Percentiles rank a stretch among this genome's conserved stretches.
Conservation (phyloP, 1,140 invertebrate genomes). For the Drosophila teissieri region DNA sequence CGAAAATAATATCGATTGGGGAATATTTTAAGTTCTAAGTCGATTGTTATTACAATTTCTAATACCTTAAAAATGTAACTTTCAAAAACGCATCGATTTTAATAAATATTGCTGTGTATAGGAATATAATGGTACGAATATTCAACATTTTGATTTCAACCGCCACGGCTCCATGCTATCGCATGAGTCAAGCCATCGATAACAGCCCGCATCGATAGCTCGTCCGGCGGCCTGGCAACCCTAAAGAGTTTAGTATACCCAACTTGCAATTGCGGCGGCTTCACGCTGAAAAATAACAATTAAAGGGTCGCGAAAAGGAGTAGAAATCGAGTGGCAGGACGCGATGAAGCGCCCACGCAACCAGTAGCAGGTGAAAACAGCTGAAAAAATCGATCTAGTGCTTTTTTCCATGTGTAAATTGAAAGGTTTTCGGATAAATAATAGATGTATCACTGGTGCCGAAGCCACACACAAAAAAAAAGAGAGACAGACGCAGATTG, state of each 20-base stretch:
- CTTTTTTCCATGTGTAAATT: not conserved
- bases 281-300: constrained; percentile 13
- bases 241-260: constrained; percentile 7
- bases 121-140: not conserved
- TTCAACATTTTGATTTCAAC: not conserved
- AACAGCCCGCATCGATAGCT: not conserved
- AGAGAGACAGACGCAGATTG: constrained; percentile 27
- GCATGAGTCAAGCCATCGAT: not conserved
- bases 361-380: constrained; percentile 1
- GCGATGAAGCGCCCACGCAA: not conserved
- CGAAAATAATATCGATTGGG: not conserved
- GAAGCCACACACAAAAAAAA: constrained; percentile 36
- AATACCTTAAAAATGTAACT: no score
- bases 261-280: constrained; percentile 6
- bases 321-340: not conserved
- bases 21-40: no score
- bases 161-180: not conserved
- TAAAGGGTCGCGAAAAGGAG: constrained; percentile 3
- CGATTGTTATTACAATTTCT: no score
- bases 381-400: no score
- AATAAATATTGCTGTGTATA: no score
- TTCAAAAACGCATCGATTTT: no score
- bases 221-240: not conserved
- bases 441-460: constrained; percentile 36
- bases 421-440: constrained; percentile 21